A percentile compares a stretch with the other conserved stretches of the same genome.
Conservation (phyloP, 2,888 invertebrate genomes). For the Sarcophaga caerulescens region DNA sequence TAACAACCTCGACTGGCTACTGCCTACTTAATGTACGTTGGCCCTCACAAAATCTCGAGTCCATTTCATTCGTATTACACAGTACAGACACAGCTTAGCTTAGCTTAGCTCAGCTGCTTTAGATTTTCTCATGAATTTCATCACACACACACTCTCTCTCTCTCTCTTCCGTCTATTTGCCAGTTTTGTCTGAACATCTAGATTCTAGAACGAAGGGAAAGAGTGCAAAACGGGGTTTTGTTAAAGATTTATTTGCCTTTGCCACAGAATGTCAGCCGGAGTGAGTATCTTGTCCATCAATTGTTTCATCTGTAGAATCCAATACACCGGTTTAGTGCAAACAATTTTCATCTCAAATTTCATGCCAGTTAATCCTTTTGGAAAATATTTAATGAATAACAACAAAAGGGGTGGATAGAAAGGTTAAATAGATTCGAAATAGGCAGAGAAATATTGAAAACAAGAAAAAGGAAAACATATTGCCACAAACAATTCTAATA, state of each 20-base stretch:
- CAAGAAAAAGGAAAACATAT: neutral
- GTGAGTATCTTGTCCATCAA: conserved; percentile 21
- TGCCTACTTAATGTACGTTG: conserved; percentile 43
- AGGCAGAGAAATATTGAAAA: neutral
- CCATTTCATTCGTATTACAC: neutral
- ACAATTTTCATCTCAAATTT: conserved; percentile 41
- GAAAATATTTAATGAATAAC: neutral
- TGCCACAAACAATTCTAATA: neutral
- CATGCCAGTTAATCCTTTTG: conserved; percentile 31
- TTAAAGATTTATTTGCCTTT: neutral
- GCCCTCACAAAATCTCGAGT: neutral
- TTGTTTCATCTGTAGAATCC: conserved; percentile 1
- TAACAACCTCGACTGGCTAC: conserved; percentile 52
- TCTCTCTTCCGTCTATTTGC: neutral
- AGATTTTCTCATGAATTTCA: conserved; percentile 51
- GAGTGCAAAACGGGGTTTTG: neutral
- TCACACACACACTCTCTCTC: neutral
- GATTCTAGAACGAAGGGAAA: neutral
- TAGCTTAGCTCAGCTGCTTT: conserved; percentile 33
- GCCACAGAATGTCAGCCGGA: neutral
- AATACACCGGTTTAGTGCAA: neutral
- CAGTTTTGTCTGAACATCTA: neutral
- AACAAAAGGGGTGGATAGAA: neutral
- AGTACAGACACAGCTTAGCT: too few species aligned
- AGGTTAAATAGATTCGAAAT: neutral